Base-by-base conservation (phyloP, 2,888 invertebrate genomes). In the Miltochrista miniata region DNA sequence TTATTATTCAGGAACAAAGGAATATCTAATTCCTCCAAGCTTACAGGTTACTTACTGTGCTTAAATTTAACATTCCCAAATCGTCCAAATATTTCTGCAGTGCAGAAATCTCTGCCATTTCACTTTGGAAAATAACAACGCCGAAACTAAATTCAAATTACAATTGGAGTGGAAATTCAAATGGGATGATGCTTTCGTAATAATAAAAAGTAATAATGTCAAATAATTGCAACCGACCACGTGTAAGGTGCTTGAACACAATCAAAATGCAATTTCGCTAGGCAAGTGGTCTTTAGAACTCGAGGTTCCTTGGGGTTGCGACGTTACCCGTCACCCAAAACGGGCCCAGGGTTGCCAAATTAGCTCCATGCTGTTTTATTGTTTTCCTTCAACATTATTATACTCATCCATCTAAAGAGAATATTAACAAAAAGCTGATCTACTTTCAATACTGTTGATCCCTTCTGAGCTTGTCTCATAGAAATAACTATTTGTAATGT, bases 181-280 rank as follows among this genome's bases (percentile, higher is more conserved):
- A 59, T 56, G 58, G 63, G 61, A 68, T 64, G 69, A 64, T 68
- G 68, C 74, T 72, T 71, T 63, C 56, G 51, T 48, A 59, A 68
- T 77, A 75, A 76, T 77, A 76, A 80, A 80, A 84, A 70, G 81
- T 81, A 84, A 85, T 85, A 84, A 81, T 81, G 77, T 75, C 74
- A 76, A 77, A 82, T 84, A 81, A 85, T 81, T 74, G 83, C 67
- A 76, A 58, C 68, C 76, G 76, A 70, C 83, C 80, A 76, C 79
- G 83, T 83, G 86, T 81, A 79, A 75, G 71, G 69, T 67, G 73
- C 69, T 58, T 64, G 76, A 73, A 71, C 67, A 76, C 82, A 81
- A 86, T 85, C 81, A 79, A 79, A 86, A 83, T 85, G 85, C 83
- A 83, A 87, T 87, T 85, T 84, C 59, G 78, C 77, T 70, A 72